phyloP scores from a whole-genome alignment of 2,113 vertebrate genomes.

The Microtus montanus region DNA sequence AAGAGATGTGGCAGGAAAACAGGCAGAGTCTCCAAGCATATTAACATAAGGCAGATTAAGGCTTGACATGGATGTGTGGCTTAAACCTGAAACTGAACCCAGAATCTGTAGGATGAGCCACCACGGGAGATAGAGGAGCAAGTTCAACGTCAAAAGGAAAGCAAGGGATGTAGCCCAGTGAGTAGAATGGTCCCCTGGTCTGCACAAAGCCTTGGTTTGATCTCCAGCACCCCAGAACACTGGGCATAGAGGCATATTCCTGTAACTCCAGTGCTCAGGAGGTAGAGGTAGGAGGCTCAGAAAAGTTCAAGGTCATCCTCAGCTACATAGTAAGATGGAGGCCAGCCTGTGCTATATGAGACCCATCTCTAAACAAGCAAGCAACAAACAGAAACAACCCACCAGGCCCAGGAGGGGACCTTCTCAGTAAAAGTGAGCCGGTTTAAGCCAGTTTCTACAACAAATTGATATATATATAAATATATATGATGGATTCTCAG shows the following conservation, averaged over 20 bases:
- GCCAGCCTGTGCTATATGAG: not conserved
- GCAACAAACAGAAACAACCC: not conserved
- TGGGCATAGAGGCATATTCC: not conserved
- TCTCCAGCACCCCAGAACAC: not conserved
- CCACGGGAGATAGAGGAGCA: not conserved
- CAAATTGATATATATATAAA: not conserved
- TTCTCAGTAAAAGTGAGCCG: not conserved
- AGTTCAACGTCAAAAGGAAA: not conserved
- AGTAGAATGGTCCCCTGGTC: not conserved
- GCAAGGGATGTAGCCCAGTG: not conserved
- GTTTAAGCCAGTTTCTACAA: constrained; percentile 9
- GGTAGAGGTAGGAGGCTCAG: not conserved
- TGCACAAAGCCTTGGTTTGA: not conserved
- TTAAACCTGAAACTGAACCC: not conserved
- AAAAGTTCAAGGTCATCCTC: not conserved
- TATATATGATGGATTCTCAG: too few relatives aligned
- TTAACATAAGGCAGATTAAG: not conserved
- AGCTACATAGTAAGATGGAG: not conserved
- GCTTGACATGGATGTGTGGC: not conserved
- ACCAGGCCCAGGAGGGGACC: not conserved
- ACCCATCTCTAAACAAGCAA: not conserved
- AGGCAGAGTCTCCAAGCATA: not conserved
- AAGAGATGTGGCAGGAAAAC: not conserved
- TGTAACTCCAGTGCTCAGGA: not conserved
- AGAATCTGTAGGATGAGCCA: not conserved